Conservation (phyloP, 2,113 vertebrate genomes). For the Lonchura striata region DNA sequence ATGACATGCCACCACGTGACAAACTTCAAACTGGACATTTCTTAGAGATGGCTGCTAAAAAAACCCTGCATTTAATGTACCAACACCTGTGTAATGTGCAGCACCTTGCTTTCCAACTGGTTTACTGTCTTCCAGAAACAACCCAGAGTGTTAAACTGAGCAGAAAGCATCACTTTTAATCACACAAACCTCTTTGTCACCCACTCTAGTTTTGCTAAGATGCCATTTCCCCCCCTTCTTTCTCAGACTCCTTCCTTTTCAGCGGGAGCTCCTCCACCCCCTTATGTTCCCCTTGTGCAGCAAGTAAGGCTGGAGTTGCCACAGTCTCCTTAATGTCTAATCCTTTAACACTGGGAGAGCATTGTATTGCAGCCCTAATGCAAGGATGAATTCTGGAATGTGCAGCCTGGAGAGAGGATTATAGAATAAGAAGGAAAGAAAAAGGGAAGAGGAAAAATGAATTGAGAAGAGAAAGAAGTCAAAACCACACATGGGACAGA, state of each 20-base stretch:
- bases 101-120: background rate
- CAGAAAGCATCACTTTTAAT: background rate
- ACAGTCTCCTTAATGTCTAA: conserved; percentile 80
- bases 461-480: conserved; percentile 81
- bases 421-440: conserved; percentile 76
- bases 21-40: background rate
- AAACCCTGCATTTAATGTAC: background rate
- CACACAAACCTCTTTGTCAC: background rate
- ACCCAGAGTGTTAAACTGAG: background rate
- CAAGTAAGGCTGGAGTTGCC: conserved; percentile 67
- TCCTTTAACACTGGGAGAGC: conserved; percentile 79
- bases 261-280: conserved; percentile 41
- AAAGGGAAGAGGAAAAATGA: conserved; percentile 76
- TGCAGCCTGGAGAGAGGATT: conserved; percentile 75
- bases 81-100: background rate
- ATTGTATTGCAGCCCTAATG: conserved; percentile 74
- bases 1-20: background rate
- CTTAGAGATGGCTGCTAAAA: background rate
- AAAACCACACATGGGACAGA: conserved; percentile 79
- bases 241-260: conserved; percentile 29
- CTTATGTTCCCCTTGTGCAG: conserved; percentile 49
- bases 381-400: conserved; percentile 80
- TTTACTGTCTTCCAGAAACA: background rate
- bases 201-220: conserved; percentile 24
- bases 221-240: conserved; percentile 21